These are phyloP conservation scores for Dasyornis broadbenti DNA, from an alignment of 2,113 vertebrate genomes.

Conservation along the genomic window DNA sequence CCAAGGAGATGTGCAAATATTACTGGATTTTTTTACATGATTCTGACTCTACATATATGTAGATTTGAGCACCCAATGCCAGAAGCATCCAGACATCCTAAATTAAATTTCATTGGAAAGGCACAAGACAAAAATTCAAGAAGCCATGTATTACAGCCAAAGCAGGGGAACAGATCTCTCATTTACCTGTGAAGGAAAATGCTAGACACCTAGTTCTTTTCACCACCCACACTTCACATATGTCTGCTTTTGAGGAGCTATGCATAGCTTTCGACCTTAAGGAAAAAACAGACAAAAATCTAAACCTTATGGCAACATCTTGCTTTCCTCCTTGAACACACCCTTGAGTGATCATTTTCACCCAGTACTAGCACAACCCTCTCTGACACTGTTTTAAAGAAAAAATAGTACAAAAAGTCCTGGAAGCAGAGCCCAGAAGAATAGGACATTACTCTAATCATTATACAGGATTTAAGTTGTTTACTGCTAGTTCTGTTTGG, in stretches of 20 bases:
- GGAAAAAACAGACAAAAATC: neutral
- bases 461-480: neutral
- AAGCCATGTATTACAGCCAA: neutral
- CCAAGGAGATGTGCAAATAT: neutral
- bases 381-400: neutral
- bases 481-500: neutral
- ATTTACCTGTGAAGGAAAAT: neutral
- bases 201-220: neutral
- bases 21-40: neutral
- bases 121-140: neutral
- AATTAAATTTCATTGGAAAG: neutral
- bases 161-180: neutral
- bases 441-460: neutral
- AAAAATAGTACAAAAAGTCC: neutral
- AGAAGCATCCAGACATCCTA: neutral
- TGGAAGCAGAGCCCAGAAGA: neutral
- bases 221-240: neutral
- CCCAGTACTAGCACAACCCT: neutral
- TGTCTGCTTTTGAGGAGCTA: neutral
- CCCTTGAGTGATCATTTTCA: neutral
- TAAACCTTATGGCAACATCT: neutral
- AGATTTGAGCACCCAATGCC: neutral
- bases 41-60: neutral
- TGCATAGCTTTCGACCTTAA: neutral
- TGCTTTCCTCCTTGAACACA: neutral